Percentiles rank a stretch among this genome's conserved stretches.
These are phyloP conservation scores for Diplogasteroides magnus DNA, from an alignment of 1,140 invertebrate genomes.

Conservation along the genomic window DNA sequence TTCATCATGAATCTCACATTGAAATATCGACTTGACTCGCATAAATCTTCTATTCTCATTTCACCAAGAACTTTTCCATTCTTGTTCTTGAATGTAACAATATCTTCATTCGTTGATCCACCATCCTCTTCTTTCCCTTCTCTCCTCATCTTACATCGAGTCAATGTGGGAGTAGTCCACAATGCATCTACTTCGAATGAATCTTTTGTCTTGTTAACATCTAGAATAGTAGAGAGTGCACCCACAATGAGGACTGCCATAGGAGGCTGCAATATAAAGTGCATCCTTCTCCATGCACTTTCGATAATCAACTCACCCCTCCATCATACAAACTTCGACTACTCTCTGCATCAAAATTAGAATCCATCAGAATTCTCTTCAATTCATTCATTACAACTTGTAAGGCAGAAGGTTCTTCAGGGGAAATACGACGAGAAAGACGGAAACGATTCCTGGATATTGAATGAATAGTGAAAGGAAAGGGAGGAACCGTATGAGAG, in stretches of 20 bases:
- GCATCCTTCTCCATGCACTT: neutral
- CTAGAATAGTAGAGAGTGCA: neutral
- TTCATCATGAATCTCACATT: neutral
- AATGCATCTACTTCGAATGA: neutral
- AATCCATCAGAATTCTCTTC: neutral
- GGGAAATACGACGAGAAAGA: neutral
- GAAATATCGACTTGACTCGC: neutral
- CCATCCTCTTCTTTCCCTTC: neutral
- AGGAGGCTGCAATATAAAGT: neutral
- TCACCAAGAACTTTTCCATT: neutral
- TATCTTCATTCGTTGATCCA: neutral
- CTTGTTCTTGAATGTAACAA: neutral
- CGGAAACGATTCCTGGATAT: neutral
- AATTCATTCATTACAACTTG: neutral
- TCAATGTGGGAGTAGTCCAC: neutral
- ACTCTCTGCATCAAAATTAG: neutral
- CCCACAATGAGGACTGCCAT: neutral
- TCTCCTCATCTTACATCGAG: neutral
- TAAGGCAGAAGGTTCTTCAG: neutral
- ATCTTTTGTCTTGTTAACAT: neutral
- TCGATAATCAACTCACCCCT: neutral
- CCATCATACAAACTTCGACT: neutral
- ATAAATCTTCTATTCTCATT: neutral
- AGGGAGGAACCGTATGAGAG: conserved; percentile 10
- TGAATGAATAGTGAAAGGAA: neutral